These are phyloP conservation scores for Natrix natrix DNA, from an alignment of 2,797 vertebrate species.

Conservation along the genomic window DNA sequence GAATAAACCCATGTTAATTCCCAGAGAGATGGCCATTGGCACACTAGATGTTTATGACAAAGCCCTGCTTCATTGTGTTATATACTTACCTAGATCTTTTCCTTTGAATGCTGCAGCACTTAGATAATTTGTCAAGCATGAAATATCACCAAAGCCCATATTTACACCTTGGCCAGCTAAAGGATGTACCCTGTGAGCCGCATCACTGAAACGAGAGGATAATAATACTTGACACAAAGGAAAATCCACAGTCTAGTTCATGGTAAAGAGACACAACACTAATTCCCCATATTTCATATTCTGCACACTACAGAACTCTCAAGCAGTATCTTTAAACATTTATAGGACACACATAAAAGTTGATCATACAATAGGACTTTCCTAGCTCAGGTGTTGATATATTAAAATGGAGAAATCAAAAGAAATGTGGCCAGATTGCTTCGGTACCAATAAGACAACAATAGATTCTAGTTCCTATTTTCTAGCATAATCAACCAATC, in stretches of 20 bases:
- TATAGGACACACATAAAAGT: neutral
- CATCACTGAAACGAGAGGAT: conserved; percentile 78
- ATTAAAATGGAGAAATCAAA: neutral
- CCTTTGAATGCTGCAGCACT: conserved; percentile 91
- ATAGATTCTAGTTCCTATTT: neutral
- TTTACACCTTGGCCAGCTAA: conserved; percentile 97
- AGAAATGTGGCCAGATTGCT: neutral
- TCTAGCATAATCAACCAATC: neutral
- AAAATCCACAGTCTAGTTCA: neutral
- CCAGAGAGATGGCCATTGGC: neutral
- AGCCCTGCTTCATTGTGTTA: neutral
- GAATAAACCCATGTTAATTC: neutral
- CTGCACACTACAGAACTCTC: neutral
- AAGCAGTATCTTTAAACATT: neutral
- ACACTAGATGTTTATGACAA: neutral
- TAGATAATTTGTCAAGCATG: conserved; percentile 83
- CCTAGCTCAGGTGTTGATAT: neutral
- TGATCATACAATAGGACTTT: neutral
- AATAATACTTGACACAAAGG: conserved; percentile 8
- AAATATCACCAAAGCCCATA: conserved; percentile 94
- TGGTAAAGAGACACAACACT: neutral
- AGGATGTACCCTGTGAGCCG: conserved; percentile 95
- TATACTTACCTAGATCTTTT: conserved; percentile 86
- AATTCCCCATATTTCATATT: neutral
- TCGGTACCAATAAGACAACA: neutral